Conservation (phyloP, 2,888 invertebrate genomes). For the Tridacna crocea region DNA sequence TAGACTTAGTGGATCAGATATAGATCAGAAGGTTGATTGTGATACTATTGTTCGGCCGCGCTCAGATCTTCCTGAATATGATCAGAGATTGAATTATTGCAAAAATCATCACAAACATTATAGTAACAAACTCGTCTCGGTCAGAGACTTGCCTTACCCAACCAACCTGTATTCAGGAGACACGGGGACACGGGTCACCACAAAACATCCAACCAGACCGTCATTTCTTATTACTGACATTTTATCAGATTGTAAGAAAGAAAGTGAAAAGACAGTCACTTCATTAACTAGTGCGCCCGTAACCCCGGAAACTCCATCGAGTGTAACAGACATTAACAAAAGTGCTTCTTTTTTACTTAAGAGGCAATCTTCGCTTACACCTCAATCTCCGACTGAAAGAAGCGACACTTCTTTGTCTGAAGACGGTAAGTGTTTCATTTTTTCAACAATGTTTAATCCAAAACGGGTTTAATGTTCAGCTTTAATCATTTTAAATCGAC, state of each 20-base stretch:
- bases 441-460: background rate
- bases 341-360: slow-evolving; percentile 40
- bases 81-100: background rate
- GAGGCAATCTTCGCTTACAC: slow-evolving; percentile 24
- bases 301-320: slow-evolving; percentile 33
- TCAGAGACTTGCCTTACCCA: slow-evolving; percentile 22
- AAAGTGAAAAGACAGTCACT: slow-evolving; percentile 10
- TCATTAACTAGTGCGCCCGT: slow-evolving; percentile 40
- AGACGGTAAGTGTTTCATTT: slow-evolving; percentile 41
- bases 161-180: slow-evolving; percentile 31
- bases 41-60: background rate
- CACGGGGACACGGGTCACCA: slow-evolving; percentile 8
- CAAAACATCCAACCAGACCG: slow-evolving; percentile 52
- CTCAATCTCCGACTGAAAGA: slow-evolving; percentile 39
- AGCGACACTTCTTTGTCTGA: slow-evolving; percentile 55
- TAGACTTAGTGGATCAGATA: slow-evolving; percentile 1
- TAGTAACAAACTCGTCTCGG: slow-evolving; percentile 11
- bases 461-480: background rate
- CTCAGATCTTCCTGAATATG: background rate
- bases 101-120: slow-evolving; percentile 1
- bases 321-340: slow-evolving; percentile 43
- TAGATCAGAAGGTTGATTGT: background rate
- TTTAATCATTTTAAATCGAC: too few relatives aligned
- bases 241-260: slow-evolving; percentile 55
- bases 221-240: slow-evolving; percentile 74